Evolutionary conservation across 1,140 invertebrate species (phyloP), one percentile per base, ranked within the genome.

Genomic region (Drosophila ambigua): DNA sequence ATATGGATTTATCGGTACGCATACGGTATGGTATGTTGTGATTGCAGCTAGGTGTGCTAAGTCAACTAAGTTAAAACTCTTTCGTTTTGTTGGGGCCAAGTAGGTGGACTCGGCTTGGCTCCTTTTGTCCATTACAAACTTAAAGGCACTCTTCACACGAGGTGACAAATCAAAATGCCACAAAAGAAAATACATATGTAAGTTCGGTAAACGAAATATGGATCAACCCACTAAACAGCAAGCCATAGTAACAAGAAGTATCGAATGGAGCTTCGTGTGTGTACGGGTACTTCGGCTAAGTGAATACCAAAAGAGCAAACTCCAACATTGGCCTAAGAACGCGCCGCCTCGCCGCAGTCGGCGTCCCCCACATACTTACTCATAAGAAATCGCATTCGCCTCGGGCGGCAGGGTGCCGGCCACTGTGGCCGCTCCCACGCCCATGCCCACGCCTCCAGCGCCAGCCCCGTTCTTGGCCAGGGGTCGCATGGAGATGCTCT

Each of bases 401-500:
- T 88, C 83, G n/a, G 82, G 75, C 43, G 84, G 84, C 50, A 88
- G 58, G 2, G 81, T 72, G 48, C 90, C 72, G 7, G 78, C 58
- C 16, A 77, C 68, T 8, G 80, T 69, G 6, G 66, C 52, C 39
- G 69, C 77, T n/a, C 46, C 54, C 61, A 55, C 13, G 35, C 35
- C 54, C 61, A 55, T 13, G 35, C 35, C 35, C 35, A 39, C 13
- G 9, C 9, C 43, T 2, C 51, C 60, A 9, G 28, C 28, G 44
- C 78, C 67, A 13, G 66, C 64, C 1, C 78, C 81, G 23, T 84
- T 90, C 23, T 69, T 89, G 53, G 96, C 93, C 39, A 97, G 92
- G 26, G 96, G 95, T 65, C 95, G 93, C 77, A 97, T 92, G 16
- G 96, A 96, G 90, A 97, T 97, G 79, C 94, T 95, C 82, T 97